Conservation (phyloP, 92 coral and sea anemone genomes). For the Montipora capitata region DNA sequence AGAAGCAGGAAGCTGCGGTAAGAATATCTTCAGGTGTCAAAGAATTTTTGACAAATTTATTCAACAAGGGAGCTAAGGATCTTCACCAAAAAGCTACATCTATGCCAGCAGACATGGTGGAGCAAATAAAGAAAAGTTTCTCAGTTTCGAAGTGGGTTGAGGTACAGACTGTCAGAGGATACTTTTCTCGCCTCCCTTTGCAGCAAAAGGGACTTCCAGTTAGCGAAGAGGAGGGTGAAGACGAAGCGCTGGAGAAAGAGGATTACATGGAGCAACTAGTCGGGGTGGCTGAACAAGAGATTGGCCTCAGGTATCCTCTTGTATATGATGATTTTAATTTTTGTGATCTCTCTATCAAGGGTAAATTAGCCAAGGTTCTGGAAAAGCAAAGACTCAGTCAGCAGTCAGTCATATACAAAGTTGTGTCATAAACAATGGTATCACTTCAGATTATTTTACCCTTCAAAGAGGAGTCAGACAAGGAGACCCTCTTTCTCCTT, state of each 20-base stretch:
- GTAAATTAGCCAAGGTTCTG: constrained; percentile 28
- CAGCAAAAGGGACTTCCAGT: neutral
- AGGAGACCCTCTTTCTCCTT: too few relatives aligned
- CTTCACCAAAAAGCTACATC: neutral
- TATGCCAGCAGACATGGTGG: constrained; percentile 44
- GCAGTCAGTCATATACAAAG: constrained; percentile 26
- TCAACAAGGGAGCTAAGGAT: constrained; percentile 35
- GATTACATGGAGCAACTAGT: too few relatives aligned
- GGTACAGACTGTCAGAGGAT: constrained; percentile 41
- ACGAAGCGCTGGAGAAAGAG: too few relatives aligned
- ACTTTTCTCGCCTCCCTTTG: constrained; percentile 34
- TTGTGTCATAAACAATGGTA: too few relatives aligned
- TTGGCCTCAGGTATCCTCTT: constrained; percentile 41
- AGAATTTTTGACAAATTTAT: constrained; percentile 27
- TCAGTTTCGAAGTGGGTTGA: constrained; percentile 19
- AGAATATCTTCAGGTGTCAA: constrained; percentile 45
- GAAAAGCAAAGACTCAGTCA: constrained; percentile 30
- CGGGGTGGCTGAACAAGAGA: neutral
- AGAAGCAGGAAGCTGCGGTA: constrained; percentile 9
- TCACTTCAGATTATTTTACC: too few relatives aligned
- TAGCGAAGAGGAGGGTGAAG: too few relatives aligned
- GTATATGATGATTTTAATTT: constrained; percentile 33
- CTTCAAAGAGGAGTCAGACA: too few relatives aligned
- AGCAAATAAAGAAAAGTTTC: constrained; percentile 26
- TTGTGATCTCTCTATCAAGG: constrained; percentile 29